A percentile compares a stretch with the other conserved stretches of the same genome.
Evolutionary conservation across 1,140 invertebrate species (phyloP).

Genomic region (Tetraneura akinire): DNA sequence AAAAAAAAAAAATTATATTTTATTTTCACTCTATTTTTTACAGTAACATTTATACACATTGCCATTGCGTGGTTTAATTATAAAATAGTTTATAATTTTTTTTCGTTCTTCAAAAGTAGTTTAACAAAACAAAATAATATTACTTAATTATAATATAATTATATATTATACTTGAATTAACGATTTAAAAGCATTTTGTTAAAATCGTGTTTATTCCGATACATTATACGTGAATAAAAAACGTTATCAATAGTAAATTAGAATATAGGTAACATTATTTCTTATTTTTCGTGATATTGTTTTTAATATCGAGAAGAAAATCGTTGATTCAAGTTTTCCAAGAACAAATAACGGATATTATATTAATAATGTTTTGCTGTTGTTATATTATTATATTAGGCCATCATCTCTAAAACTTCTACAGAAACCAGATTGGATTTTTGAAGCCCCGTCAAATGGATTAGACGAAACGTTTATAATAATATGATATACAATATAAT

Average conservation of each 20-base stretch:
- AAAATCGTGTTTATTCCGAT: background rate
- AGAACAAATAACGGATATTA: no score
- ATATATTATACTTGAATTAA: constrained; percentile 1
- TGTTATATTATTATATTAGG: constrained; percentile 14
- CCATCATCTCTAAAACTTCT: constrained; percentile 20
- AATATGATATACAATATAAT: no score
- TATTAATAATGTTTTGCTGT: constrained; percentile 5
- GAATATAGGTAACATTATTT: background rate
- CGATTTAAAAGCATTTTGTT: background rate
- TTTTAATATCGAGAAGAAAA: background rate
- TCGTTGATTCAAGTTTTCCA: background rate
- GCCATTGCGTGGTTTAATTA: no score
- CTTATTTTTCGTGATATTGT: background rate
- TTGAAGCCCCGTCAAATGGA: constrained; percentile 19
- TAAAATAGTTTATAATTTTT: no score
- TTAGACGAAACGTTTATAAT: background rate
- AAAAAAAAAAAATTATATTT: no score
- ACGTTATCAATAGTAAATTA: background rate
- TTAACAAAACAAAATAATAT: no score
- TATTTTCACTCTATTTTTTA: no score
- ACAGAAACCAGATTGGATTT: constrained; percentile 30
- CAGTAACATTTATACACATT: no score
- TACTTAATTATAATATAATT: no score
- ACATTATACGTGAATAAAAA: background rate
- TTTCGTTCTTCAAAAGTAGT: no score